Base-by-base conservation (phyloP, 37 sponge, comb jelly and placozoan species). In the Ephydatia muelleri region DNA sequence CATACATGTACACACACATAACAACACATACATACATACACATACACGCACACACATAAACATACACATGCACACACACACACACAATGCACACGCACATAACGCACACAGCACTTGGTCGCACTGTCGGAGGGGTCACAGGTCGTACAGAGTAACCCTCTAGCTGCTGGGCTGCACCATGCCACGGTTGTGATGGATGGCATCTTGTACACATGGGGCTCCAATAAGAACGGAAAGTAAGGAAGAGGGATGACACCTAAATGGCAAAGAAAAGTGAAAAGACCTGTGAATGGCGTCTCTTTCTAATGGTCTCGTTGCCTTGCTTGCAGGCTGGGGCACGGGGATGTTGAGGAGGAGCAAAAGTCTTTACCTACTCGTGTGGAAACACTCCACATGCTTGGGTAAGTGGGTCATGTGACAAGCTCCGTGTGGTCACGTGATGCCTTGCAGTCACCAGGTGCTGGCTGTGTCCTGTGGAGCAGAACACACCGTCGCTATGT, bases 401-500 rank as follows among this genome's bases (percentile, higher is more conserved):
- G 70, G 90, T 90, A 38, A 72, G 72, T 72, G 14, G 29, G 27
- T 2, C 33, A 37, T 69, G 3, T 8, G 9, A 2, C 29, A 3
- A 5, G 2, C 2, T 22, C 37, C 13, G 22, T 70, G 38, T 82
- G 39, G 3, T 68, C 28, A 29, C 35, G 2, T 69, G 38, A 43
- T 43, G 22, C 38, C 68, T 28, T 2, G 6, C 76, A 87, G 90
- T 70, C 73, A 89, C 43, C 89, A 88, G 21, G 95, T 95, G 82
- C 68, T 89, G 75, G 75, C 93, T 38, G 96, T 96, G 68, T 84
- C 94, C 27, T 96, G 96, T 86, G 96, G 96, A 1, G 86, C 87
- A 4, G 92, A 96, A 35, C 96, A 96, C 69, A 96, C 96, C 23
- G 33, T 96, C 0, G 92, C 95, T 38, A 64, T 96, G 83, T 91